These are phyloP conservation scores for Heliconius eleuchia DNA, from an alignment of 1,140 invertebrate species.

Conservation along the genomic window DNA sequence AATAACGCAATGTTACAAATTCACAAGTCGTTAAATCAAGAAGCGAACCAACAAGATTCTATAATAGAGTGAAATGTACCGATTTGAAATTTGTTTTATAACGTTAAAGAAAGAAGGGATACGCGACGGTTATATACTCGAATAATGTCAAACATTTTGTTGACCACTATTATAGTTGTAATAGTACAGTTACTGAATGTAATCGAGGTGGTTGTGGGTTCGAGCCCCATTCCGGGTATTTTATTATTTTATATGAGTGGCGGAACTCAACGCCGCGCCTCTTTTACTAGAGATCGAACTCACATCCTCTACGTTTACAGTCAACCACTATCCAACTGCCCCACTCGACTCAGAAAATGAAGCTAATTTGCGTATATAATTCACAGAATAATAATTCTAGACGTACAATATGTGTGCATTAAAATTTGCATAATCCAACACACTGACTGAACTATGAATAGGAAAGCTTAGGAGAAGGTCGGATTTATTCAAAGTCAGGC, in stretches of 20 bases:
- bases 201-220: background rate
- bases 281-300: background rate
- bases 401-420: background rate
- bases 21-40: conserved; percentile 61
- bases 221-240: background rate
- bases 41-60: conserved; percentile 42
- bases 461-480: conserved; percentile 10
- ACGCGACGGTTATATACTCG: no score
- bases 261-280: no score
- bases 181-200: no score
- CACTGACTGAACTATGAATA: background rate
- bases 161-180: no score
- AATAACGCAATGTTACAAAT: conserved; percentile 58
- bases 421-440: background rate
- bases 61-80: conserved; percentile 42
- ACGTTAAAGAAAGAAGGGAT: background rate
- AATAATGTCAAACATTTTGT: no score
- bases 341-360: background rate
- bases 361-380: background rate
- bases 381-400: background rate
- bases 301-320: background rate
- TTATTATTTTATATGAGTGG: no score
- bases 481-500: background rate
- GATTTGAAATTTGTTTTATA: conserved; percentile 14
- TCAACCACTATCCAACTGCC: background rate